A percentile compares a stretch with the other conserved stretches of the same genome.
Conservation (phyloP, 1,140 invertebrate genomes). For the Odontomachus brunneus region DNA sequence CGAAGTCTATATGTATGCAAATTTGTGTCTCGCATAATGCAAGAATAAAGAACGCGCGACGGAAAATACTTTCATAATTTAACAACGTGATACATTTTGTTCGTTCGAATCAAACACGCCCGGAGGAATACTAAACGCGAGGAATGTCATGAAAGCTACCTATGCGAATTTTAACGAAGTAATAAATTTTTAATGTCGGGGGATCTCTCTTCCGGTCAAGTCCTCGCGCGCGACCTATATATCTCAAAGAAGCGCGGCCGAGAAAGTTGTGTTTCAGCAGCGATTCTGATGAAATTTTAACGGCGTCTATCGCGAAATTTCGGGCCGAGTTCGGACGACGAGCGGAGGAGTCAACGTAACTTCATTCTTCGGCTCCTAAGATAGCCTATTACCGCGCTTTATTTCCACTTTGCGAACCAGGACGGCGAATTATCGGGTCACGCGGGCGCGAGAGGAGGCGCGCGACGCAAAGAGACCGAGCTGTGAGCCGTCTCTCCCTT, state of each 20-base stretch:
- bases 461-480: not conserved
- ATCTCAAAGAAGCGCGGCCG: not conserved
- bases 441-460: not conserved
- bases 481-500: not conserved
- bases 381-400: conserved; percentile 47
- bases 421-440: conserved; percentile 42
- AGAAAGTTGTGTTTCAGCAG: conserved; percentile 12
- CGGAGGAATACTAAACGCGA: too few relatives aligned
- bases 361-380: conserved; percentile 44
- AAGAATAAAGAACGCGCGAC: too few relatives aligned
- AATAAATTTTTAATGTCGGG: not conserved
- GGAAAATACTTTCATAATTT: too few relatives aligned
- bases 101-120: too few relatives aligned
- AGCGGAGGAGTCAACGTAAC: conserved; percentile 24
- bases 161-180: not conserved
- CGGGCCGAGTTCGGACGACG: not conserved
- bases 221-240: not conserved
- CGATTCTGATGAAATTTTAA: conserved; percentile 39
- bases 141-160: not conserved
- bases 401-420: conserved; percentile 35
- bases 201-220: not conserved
- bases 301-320: conserved; percentile 25
- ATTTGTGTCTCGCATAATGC: too few relatives aligned
- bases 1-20: too few relatives aligned
- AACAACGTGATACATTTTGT: too few relatives aligned